Evolutionary conservation across 2,888 invertebrate species (phyloP).

Genomic region (Strigamia transsilvanica): DNA sequence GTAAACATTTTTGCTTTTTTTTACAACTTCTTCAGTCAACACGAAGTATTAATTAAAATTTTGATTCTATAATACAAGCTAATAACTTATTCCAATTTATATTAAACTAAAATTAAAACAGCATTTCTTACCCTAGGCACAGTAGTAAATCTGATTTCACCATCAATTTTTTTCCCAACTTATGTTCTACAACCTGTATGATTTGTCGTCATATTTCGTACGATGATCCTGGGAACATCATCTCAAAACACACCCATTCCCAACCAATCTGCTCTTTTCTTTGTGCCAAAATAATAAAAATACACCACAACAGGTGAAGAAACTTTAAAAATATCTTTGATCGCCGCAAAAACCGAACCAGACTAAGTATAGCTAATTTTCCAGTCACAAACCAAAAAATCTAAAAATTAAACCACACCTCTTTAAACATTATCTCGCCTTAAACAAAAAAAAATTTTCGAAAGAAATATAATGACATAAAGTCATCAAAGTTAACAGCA

Average conservation of each 20-base stretch:
- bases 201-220: constrained; percentile 21
- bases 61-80: neutral
- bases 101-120: constrained; percentile 25
- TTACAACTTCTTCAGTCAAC: neutral
- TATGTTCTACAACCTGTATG: constrained; percentile 11
- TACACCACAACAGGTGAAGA: neutral
- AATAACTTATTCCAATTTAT: constrained; percentile 30
- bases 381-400: neutral
- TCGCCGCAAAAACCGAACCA: neutral
- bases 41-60: neutral
- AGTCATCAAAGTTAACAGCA: constrained; percentile 17
- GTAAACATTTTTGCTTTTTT: no score
- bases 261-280: neutral
- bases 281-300: neutral
- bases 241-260: constrained; percentile 20
- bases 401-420: neutral
- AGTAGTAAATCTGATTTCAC: constrained; percentile 11
- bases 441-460: neutral
- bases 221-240: constrained; percentile 26
- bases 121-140: constrained; percentile 1
- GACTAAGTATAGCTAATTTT: constrained; percentile 25
- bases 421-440: constrained; percentile 6
- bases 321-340: neutral
- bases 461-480: constrained; percentile 5
- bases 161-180: constrained; percentile 7